Conservation (phyloP, 2,113 vertebrate genomes). For the Nanger granti region DNA sequence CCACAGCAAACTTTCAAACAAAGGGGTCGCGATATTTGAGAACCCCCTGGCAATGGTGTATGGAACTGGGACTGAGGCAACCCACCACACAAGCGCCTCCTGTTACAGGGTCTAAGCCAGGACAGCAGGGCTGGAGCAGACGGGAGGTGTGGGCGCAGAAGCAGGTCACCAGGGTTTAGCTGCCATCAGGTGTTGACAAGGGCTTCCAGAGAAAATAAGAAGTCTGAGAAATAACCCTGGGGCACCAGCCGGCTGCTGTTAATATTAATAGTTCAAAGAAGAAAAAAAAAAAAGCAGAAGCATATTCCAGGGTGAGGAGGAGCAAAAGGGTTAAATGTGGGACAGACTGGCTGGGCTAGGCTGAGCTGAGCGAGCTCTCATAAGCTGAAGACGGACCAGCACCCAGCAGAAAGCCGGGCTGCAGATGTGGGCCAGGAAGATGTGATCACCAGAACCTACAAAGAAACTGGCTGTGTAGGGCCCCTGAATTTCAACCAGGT, state of each 20-base stretch:
- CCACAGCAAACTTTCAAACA: background rate
- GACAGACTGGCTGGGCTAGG: background rate
- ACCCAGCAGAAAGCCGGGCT: background rate
- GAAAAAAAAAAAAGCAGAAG: background rate
- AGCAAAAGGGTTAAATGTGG: background rate
- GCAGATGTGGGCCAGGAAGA: too few species aligned
- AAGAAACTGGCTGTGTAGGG: accelerated
- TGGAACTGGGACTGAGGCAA: too few species aligned
- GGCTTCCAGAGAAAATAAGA: background rate
- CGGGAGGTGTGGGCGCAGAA: background rate
- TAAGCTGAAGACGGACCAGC: accelerated
- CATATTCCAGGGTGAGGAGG: background rate
- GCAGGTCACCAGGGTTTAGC: background rate
- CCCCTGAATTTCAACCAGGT: background rate
- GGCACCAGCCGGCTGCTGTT: background rate
- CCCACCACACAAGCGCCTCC: background rate
- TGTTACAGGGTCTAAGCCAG: background rate
- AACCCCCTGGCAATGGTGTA: background rate
- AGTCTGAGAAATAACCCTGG: background rate
- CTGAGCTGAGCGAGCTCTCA: background rate
- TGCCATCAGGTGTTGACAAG: background rate
- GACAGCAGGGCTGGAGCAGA: too few species aligned
- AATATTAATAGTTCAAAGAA: background rate
- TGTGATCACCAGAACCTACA: background rate
- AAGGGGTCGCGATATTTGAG: background rate